Evolutionary conservation across 2,888 invertebrate genomes (phyloP), one percentile per base, ranked within the genome.

Genomic region (Eupsilia transversa): DNA sequence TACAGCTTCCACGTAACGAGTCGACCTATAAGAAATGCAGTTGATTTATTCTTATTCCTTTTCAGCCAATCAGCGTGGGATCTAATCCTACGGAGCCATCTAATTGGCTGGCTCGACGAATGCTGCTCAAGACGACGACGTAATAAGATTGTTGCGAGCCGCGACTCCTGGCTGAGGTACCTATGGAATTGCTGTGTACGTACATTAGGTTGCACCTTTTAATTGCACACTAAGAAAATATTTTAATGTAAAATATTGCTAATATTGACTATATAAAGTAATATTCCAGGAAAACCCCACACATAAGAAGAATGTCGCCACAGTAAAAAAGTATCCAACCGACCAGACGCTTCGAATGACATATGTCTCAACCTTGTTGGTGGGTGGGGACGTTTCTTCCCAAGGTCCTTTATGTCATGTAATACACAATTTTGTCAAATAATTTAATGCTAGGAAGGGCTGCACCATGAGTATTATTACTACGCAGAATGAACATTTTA

Each of bases 61-160:
- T 69, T 10, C 46, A 82, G 38, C 79, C 78, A 82, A 82, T 82
- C 72, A 69, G 83, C 56, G 60, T 3, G 60, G 17, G 63, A 72
- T 78, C 70, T 84, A 73, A 83, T 82, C 83, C 78, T 35, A 66
- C 43, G 49, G 56, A 41, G 61, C 54, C 56, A 78, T 85, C 82
- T 83, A 85, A 85, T 85, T 85, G 85, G 85, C 65, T 82, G 67
- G 27, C 46, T 33, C 35, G 46, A 14, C 63, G 71, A 81, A 63
- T 59, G 70, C 60, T 41, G 78, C 35, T 33, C 41, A 52, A 27
- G n/a, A 63, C 35, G 54, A 63, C 35, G 54, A 49, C 41, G 77
- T 68, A 82, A 68, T 56, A 57, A 82, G 60, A 77, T 81, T 79
- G 41, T 49, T 70, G 52, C 27, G 33, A 61, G 67, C 20, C 43